A percentile compares a stretch with the other conserved stretches of the same genome.
Evolutionary conservation across 2,888 invertebrate genomes (phyloP).

Genomic region (Mechanitis mazaeus): DNA sequence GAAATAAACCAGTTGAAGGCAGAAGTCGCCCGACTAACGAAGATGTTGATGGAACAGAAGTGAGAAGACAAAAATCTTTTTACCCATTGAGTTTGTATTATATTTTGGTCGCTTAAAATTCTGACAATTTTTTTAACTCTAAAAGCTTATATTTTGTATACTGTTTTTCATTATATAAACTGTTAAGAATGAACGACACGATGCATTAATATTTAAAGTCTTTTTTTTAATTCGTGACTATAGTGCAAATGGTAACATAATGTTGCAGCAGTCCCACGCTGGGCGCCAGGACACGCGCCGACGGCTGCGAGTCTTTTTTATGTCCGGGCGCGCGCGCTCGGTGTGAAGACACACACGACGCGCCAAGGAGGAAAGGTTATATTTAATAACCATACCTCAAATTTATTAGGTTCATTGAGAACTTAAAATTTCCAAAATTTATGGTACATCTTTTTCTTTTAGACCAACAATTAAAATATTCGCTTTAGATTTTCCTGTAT

Average conservation of each 20-base stretch:
- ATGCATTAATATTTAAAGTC: no score
- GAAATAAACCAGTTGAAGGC: slow-evolving; percentile 57
- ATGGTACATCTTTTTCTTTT: no score
- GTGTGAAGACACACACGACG: slow-evolving; percentile 32
- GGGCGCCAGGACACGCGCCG: slow-evolving; percentile 62
- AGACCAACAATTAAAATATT: no score
- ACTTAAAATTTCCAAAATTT: no score
- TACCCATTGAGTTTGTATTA: neutral
- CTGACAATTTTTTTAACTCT: neutral
- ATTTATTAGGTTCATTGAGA: no score
- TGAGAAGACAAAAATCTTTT: slow-evolving; percentile 25
- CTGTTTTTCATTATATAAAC: no score
- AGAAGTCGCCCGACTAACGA: slow-evolving; percentile 65
- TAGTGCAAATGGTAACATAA: no score
- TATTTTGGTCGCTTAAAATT: no score
- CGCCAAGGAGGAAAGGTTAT: slow-evolving; percentile 57
- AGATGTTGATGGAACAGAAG: slow-evolving; percentile 63
- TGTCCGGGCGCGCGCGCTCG: slow-evolving; percentile 26
- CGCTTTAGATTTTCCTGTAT: no score
- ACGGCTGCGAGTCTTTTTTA: slow-evolving; percentile 54
- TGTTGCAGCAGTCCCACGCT: slow-evolving; percentile 49
- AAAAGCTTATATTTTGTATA: neutral
- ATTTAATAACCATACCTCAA: no score
- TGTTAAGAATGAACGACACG: no score
- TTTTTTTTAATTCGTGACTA: no score